Conservation (phyloP, 2,113 vertebrate genomes). For the Morphnarchus princeps region DNA sequence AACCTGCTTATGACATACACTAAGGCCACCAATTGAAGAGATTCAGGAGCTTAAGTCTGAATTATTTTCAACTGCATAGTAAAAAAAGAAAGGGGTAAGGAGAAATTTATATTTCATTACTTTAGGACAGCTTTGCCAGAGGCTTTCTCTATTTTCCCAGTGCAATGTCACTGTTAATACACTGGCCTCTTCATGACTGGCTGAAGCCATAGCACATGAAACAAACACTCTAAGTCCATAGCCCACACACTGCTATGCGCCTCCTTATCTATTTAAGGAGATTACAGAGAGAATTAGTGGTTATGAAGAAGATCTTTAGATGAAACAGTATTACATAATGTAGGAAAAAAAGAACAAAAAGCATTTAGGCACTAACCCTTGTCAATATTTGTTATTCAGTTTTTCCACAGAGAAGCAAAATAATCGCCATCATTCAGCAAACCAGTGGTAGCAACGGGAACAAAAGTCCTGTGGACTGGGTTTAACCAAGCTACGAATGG, state of each 20-base stretch:
- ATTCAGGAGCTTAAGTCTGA: not conserved
- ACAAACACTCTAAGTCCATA: accelerated
- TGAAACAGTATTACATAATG: not conserved
- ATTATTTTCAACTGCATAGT: not conserved
- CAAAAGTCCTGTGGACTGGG: accelerated
- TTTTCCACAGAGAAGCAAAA: not conserved
- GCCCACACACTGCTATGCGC: not conserved
- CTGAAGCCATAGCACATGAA: not conserved
- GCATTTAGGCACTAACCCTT: not conserved
- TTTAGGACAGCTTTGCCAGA: not conserved
- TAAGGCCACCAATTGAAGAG: not conserved
- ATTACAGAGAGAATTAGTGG: not conserved
- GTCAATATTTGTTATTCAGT: not conserved
- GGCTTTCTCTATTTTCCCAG: not conserved
- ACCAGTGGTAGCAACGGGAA: not conserved
- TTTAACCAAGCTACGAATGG: not conserved
- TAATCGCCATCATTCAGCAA: not conserved
- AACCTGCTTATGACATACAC: not conserved
- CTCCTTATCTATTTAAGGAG: not conserved
- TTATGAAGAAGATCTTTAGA: not conserved
- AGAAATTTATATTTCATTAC: not conserved
- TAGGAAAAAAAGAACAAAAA: too few species aligned
- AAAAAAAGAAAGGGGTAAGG: accelerated
- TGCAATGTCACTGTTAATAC: not conserved
- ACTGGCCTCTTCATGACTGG: not conserved